These are phyloP conservation scores for Malurus alboscapulatus DNA, from an alignment of 2,113 vertebrate genomes.

Conservation along the genomic window DNA sequence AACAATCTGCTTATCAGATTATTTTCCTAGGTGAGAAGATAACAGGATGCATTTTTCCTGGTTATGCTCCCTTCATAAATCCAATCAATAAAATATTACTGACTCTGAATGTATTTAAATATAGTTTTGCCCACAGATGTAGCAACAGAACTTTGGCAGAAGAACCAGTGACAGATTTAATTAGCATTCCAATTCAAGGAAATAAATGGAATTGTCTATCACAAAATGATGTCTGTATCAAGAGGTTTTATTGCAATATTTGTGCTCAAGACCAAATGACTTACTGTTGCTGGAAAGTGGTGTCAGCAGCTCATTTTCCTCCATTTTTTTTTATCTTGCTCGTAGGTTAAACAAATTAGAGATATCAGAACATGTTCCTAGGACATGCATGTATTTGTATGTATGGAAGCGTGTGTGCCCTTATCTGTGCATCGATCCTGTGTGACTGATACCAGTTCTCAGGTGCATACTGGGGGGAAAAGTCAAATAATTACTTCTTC, in stretches of 20 bases:
- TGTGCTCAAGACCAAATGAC: conserved; percentile 1
- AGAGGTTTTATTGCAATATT: not conserved
- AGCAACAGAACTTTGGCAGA: conserved; percentile 46
- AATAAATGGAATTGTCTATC: conserved; percentile 25
- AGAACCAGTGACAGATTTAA: conserved; percentile 43
- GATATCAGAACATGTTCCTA: not conserved
- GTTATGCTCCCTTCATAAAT: not conserved
- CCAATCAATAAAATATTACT: conserved; percentile 16
- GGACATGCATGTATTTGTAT: not conserved
- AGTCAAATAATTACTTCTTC: not conserved
- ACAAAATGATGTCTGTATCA: conserved; percentile 37
- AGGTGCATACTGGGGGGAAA: not conserved
- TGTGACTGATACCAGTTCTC: not conserved
- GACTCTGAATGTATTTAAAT: conserved; percentile 43
- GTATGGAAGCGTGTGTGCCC: not conserved
- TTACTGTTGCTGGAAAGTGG: not conserved
- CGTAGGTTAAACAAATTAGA: not conserved
- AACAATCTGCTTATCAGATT: conserved; percentile 21
- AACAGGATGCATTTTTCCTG: conserved; percentile 21
- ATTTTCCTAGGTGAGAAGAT: conserved; percentile 27
- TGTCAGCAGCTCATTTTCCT: not conserved
- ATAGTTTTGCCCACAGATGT: conserved; percentile 33
- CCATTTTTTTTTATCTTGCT: not conserved
- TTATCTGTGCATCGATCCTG: not conserved
- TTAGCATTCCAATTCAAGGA: conserved; percentile 22